Base-by-base conservation (phyloP, 2,797 vertebrate genomes). In the Acanthurus lineatus region DNA sequence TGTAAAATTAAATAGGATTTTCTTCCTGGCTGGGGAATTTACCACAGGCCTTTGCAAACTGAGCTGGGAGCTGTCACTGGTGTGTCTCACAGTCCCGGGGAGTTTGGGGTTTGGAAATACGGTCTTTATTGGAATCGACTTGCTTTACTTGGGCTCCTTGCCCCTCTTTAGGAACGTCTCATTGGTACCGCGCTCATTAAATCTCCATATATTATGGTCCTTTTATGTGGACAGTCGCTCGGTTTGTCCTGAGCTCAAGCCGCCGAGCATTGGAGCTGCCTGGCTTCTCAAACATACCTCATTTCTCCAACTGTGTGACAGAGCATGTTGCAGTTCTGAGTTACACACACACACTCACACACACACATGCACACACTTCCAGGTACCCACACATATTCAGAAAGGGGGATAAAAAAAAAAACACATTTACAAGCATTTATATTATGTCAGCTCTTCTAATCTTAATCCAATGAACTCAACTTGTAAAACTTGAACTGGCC, bases 1-100 rank as follows among this genome's bases (percentile, higher is more conserved):
- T 93, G 92, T 95, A 93, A 95, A 96, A 93, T 94, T 89, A 94
- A 95, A 92, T 89, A 85, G 92, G 93, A 94, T 94, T 94, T 95
- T 95, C 93, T 92, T 89, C 88, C 90, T 91, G 92, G 88, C 88
- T 81, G 79, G 83, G 81, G 90, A 85, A 90, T 93, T 93, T 83
- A 93, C 91, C 93, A 73, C 92, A 93, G 86, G 87, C 86, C 90
- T 91, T 91, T 94, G 86, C 88, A 86, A 87, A 85, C 77, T 67
- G 90, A 91, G 90, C 88, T 69, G 89, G 78, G 88, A 91, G 84
- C 91, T 93, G 92, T 94, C 92, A 86, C 90, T 93, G 92, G 83
- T 90, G 91, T 88, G 90, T 91, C 82, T 89, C 87, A 77, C 79
- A 76, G 85, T 61, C 81, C 76, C 68, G 53, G 74, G 69, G 86